Percentiles rank a stretch among this genome's conserved stretches.
Evolutionary conservation across 2,113 vertebrate species (phyloP).

Genomic region (Dissostichus mawsoni): DNA sequence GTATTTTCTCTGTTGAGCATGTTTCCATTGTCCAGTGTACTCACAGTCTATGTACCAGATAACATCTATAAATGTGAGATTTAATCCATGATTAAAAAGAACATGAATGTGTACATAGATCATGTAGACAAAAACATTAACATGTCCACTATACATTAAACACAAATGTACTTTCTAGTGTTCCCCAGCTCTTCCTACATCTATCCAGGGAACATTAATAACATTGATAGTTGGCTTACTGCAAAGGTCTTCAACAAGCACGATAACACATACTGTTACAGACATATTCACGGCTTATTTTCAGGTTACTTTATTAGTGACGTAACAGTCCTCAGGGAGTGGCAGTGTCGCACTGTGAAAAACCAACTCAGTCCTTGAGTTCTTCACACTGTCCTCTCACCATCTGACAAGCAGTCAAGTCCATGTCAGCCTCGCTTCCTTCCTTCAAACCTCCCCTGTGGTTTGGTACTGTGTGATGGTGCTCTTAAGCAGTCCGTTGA

Average conservation of each 20-base stretch:
- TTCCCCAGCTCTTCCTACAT: conserved; percentile 28
- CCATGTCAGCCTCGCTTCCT: conserved; percentile 39
- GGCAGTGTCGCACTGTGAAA: conserved; percentile 56
- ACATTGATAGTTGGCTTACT: conserved; percentile 47
- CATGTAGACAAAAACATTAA: conserved; percentile 47
- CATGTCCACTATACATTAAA: conserved; percentile 48
- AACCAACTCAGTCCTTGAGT: conserved; percentile 55
- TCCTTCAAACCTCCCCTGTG: conserved; percentile 50
- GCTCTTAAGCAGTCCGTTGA: conserved; percentile 61
- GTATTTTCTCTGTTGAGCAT: conserved; percentile 46
- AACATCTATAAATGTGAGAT: conserved; percentile 62
- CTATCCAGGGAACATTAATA: conserved; percentile 33
- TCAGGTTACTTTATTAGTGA: conserved; percentile 40
- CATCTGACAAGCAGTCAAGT: conserved; percentile 55
- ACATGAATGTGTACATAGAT: conserved; percentile 54
- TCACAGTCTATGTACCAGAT: conserved; percentile 74
- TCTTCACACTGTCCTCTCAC: conserved; percentile 62
- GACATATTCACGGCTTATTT: conserved; percentile 45
- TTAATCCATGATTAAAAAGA: conserved; percentile 44
- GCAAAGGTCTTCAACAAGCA: conserved; percentile 33
- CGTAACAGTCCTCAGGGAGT: conserved; percentile 42
- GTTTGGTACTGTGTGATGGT: conserved; percentile 49
- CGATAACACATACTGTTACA: conserved; percentile 34
- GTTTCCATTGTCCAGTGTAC: conserved; percentile 77
- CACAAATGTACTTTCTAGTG: conserved; percentile 34